Conservation (phyloP, 2,797 vertebrate genomes). For the Coregonus sp. region DNA sequence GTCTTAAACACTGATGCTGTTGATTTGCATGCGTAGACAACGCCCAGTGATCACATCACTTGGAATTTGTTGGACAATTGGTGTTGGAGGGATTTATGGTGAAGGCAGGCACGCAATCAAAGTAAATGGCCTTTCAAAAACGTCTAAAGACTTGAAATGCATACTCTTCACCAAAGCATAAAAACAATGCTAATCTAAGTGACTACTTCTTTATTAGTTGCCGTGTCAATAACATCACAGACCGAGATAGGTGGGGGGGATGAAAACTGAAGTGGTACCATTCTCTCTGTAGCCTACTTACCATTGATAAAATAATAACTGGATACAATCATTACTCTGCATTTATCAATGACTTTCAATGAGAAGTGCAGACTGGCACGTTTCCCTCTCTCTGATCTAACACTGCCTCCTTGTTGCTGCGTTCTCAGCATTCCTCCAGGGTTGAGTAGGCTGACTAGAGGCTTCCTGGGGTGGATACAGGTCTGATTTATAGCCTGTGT, state of each 20-base stretch:
- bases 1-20: constrained; percentile 35
- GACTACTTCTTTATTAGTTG: not conserved
- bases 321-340: not conserved
- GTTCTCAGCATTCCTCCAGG: constrained; percentile 28
- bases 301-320: not conserved
- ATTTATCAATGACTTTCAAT: not conserved
- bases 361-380: not conserved
- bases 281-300: not conserved
- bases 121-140: not conserved
- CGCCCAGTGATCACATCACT: constrained; percentile 43
- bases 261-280: not conserved
- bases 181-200: not conserved
- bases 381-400: constrained; percentile 12
- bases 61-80: not conserved
- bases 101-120: not conserved
- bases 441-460: constrained; percentile 30
- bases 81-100: not conserved
- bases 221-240: not conserved
- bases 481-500: constrained; percentile 50
- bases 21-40: constrained; percentile 13
- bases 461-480: constrained; percentile 36
- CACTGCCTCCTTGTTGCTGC: constrained; percentile 31
- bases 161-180: not conserved
- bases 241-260: not conserved
- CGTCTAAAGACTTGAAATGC: not conserved